Conservation (phyloP, 2,797 vertebrate genomes). For the Coluber constrictor region DNA sequence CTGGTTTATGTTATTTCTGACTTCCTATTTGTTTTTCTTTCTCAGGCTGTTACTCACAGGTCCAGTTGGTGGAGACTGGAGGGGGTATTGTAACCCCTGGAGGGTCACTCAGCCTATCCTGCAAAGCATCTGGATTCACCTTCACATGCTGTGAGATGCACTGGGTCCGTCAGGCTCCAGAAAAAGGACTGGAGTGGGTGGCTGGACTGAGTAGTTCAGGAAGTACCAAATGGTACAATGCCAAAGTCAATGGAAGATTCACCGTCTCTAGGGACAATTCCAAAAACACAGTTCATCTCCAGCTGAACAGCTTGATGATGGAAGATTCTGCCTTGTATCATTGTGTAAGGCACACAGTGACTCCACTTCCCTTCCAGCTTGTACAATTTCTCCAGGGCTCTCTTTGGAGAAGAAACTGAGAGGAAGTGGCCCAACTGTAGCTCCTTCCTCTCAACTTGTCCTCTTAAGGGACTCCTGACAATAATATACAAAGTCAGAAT, state of each 20-base stretch:
- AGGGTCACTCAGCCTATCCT: not conserved
- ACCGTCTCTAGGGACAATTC: slow-evolving; percentile 54
- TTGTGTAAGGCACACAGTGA: not conserved
- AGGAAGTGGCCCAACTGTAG: not conserved
- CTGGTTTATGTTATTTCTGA: not conserved
- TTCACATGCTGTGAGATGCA: not conserved
- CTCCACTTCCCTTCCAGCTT: not conserved
- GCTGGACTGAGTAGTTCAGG: not conserved
- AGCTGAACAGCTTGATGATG: not conserved
- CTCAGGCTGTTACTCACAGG: slow-evolving; percentile 8
- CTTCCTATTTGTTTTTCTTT: not conserved
- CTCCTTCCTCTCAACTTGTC: not conserved
- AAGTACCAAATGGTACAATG: not conserved
- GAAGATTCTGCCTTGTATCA: not conserved
- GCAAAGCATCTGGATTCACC: slow-evolving; percentile 22
- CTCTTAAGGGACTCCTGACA: not conserved
- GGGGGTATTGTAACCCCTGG: not conserved
- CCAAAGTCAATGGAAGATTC: slow-evolving; percentile 1
- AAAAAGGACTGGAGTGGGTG: not conserved
- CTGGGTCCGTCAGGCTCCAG: slow-evolving; percentile 1
- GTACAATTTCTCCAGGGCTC: not conserved
- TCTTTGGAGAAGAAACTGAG: fast-evolving
- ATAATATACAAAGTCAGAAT: too few relatives aligned
- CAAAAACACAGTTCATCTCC: not conserved
- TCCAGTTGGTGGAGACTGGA: not conserved